phyloP scores from a whole-genome alignment of 2,888 invertebrate species.

The Drosophila stalkeri region DNA sequence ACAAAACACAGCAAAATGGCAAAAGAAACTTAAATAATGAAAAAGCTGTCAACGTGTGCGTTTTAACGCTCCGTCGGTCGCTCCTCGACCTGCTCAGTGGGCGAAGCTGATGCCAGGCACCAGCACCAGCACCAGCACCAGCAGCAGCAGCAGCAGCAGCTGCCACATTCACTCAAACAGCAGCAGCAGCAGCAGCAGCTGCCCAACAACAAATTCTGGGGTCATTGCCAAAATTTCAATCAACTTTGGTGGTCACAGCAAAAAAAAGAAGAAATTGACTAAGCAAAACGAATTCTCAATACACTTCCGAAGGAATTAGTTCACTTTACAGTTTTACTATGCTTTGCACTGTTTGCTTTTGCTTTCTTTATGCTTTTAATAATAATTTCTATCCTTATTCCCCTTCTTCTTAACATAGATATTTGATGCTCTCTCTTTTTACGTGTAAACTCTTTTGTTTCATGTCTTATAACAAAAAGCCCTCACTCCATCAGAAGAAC shows the following conservation, averaged over 20 bases:
- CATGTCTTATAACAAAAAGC: neutral
- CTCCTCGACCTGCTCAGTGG: conserved; percentile 61
- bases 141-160: conserved; percentile 53
- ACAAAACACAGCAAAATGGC: conserved; percentile 5
- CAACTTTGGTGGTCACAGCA: conserved; percentile 69
- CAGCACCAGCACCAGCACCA: conserved; percentile 41
- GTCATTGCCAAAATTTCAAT: conserved; percentile 71
- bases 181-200: conserved; percentile 60
- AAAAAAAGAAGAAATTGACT: neutral
- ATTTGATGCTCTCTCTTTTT: neutral
- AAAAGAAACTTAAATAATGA: conserved; percentile 31
- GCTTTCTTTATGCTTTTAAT: neutral
- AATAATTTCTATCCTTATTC: neutral
- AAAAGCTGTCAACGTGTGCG: conserved; percentile 79
- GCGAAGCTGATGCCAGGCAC: conserved; percentile 61
- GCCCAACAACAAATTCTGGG: conserved; percentile 52
- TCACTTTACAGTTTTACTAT: neutral
- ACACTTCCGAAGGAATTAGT: neutral
- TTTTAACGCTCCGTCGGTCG: conserved; percentile 76
- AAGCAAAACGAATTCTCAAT: neutral
- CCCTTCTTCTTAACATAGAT: neutral
- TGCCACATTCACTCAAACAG: conserved; percentile 54
- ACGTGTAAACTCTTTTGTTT: too few relatives aligned
- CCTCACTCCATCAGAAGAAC: neutral
- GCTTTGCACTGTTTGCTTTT: neutral